A percentile compares a stretch with the other conserved stretches of the same genome.
phyloP scores from a whole-genome alignment of 2,888 invertebrate genomes.

The Ennomos fuscantarius region DNA sequence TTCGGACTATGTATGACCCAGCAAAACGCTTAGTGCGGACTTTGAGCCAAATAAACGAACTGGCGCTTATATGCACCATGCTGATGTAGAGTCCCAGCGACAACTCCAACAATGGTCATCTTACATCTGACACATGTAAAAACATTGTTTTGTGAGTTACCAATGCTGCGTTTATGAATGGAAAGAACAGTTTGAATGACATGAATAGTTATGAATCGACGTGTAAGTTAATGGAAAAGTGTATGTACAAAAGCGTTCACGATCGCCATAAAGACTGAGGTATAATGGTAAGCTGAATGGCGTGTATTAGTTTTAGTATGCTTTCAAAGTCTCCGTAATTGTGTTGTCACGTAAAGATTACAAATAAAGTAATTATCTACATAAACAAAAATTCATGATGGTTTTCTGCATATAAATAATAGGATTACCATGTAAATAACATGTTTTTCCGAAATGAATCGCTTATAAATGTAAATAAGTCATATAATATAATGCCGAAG shows the following conservation, averaged over 20 bases:
- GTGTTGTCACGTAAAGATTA: no score
- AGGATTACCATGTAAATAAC: no score
- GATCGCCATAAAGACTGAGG: constrained; percentile 3
- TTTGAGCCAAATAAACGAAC: no score
- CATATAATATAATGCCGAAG: no score
- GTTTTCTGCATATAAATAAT: no score
- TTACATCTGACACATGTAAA: constrained; percentile 3
- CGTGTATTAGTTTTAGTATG: background rate
- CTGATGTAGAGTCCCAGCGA: background rate
- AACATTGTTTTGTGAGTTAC: background rate
- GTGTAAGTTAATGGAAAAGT: constrained; percentile 3
- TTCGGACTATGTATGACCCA: no score
- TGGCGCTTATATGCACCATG: no score
- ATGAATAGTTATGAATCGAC: constrained; percentile 21
- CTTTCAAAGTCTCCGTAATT: constrained; percentile 12
- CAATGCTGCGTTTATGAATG: background rate
- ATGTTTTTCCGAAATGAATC: no score
- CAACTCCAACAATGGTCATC: constrained; percentile 16
- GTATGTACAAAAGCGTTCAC: background rate
- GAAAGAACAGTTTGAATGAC: constrained; percentile 4
- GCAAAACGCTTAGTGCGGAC: no score
- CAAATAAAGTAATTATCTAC: no score
- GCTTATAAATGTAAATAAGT: no score
- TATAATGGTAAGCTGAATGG: constrained; percentile 4
- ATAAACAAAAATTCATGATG: no score